Conservation (phyloP, 2,888 invertebrate genomes). For the Protonemura montana region DNA sequence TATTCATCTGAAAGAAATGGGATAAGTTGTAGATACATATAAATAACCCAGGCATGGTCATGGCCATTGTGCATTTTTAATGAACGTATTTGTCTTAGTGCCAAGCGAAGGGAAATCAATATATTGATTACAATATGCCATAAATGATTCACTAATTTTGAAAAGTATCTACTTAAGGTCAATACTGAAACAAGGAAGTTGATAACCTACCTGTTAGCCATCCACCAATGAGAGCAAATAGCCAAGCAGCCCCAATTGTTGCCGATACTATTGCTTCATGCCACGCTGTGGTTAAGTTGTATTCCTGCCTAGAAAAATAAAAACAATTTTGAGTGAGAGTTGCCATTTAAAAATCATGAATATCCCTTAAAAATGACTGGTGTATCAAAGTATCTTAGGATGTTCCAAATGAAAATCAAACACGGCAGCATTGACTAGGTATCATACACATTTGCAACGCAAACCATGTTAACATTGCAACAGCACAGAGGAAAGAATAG, state of each 20-base stretch:
- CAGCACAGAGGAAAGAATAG: no score
- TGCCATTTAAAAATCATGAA: no score
- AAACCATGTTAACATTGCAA: no score
- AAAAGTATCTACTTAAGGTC: no score
- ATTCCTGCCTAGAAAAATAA: slow-evolving; percentile 54
- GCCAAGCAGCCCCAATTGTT: slow-evolving; percentile 60
- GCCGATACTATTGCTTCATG: slow-evolving; percentile 62
- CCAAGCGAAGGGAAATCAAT: background rate
- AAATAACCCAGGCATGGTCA: background rate
- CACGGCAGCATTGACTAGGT: no score
- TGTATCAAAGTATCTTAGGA: no score
- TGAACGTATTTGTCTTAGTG: background rate
- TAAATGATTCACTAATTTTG: no score
- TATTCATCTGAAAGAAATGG: background rate
- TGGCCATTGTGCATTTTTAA: background rate
- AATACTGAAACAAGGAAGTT: no score
- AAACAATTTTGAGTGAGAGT: no score
- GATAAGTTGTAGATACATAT: background rate
- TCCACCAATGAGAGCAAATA: slow-evolving; percentile 60
- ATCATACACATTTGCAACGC: no score
- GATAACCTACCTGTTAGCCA: slow-evolving; percentile 55
- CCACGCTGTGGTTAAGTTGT: slow-evolving; percentile 58
- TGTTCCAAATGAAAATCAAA: no score
- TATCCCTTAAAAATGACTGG: no score
- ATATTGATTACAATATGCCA: background rate